A percentile compares a stretch with the other conserved stretches of the same genome.
Evolutionary conservation across 2,888 invertebrate species (phyloP).

Genomic region (Leptinotarsa rubiginosa): DNA sequence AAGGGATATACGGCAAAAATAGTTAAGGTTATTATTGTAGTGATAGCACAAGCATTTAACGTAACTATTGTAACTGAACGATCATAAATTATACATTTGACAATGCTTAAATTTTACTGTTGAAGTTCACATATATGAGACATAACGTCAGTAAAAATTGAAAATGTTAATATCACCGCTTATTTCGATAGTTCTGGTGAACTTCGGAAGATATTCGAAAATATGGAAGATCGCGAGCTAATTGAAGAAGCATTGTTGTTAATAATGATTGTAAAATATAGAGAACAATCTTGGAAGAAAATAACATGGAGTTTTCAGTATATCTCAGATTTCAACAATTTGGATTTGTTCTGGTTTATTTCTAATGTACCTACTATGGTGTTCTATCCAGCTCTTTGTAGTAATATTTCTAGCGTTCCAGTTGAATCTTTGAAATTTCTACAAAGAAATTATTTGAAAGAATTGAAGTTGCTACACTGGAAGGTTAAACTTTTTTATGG

Average conservation of each 20-base stretch:
- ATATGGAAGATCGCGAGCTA: not conserved
- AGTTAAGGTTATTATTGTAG: constrained; percentile 44
- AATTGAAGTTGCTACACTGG: not conserved
- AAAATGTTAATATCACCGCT: constrained; percentile 43
- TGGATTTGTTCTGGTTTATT: not conserved
- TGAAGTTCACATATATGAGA: constrained; percentile 48
- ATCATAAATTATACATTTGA: constrained; percentile 50
- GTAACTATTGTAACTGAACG: constrained; percentile 48
- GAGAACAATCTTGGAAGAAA: too few relatives aligned
- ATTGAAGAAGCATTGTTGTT: too few relatives aligned
- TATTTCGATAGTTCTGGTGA: not conserved
- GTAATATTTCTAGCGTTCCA: too few relatives aligned
- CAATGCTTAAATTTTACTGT: constrained; percentile 53
- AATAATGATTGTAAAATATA: too few relatives aligned
- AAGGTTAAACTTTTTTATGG: constrained; percentile 1
- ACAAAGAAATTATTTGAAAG: too few relatives aligned
- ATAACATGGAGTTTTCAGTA: too few relatives aligned
- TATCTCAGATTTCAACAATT: not conserved
- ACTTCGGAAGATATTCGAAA: constrained; percentile 15
- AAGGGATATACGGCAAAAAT: constrained; percentile 35
- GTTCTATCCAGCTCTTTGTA: not conserved
- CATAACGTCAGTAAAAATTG: constrained; percentile 43
- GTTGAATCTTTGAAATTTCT: too few relatives aligned
- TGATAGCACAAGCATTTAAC: constrained; percentile 48
- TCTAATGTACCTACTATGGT: not conserved